A percentile compares a stretch with the other conserved stretches of the same genome.
These are phyloP conservation scores for Marmota monax DNA, from an alignment of 2,113 vertebrate species.

Conservation along the genomic window DNA sequence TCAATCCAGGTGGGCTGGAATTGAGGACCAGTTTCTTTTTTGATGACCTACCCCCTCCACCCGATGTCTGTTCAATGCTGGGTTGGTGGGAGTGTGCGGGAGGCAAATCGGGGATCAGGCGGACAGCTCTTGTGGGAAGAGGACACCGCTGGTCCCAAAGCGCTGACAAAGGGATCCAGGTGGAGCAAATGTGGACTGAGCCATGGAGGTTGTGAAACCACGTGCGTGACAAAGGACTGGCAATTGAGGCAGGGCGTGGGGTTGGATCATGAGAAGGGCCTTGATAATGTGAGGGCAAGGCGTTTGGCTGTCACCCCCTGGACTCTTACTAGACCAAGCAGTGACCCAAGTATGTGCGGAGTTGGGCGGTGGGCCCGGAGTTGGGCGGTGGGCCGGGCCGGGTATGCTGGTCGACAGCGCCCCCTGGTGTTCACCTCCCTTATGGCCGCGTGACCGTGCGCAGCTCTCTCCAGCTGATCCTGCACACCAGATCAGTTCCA, in stretches of 20 bases:
- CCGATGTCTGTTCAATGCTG: too few species aligned
- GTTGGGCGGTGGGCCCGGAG: too few species aligned
- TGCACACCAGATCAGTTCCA: background rate
- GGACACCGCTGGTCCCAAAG: background rate
- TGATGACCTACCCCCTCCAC: background rate
- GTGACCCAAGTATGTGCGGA: background rate
- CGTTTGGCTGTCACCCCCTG: background rate
- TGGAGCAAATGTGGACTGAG: background rate
- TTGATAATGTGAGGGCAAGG: background rate
- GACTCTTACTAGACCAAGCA: rapidly evolving
- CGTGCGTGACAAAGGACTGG: background rate
- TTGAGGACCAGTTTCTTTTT: background rate
- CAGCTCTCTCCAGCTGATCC: background rate
- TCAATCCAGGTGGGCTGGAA: background rate
- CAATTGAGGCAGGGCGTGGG: background rate
- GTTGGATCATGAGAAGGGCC: background rate
- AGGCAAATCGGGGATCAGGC: background rate
- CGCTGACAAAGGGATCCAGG: background rate
- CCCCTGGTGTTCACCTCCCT: slow-evolving; percentile 2
- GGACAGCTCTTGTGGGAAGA: background rate
- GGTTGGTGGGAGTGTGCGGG: background rate
- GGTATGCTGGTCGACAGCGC: background rate
- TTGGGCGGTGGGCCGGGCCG: background rate
- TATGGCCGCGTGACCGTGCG: background rate
- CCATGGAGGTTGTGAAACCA: background rate